A percentile compares a stretch with the other conserved stretches of the same genome.
phyloP scores from a whole-genome alignment of 2,888 invertebrate species.

The Cactoblastis cactorum region DNA sequence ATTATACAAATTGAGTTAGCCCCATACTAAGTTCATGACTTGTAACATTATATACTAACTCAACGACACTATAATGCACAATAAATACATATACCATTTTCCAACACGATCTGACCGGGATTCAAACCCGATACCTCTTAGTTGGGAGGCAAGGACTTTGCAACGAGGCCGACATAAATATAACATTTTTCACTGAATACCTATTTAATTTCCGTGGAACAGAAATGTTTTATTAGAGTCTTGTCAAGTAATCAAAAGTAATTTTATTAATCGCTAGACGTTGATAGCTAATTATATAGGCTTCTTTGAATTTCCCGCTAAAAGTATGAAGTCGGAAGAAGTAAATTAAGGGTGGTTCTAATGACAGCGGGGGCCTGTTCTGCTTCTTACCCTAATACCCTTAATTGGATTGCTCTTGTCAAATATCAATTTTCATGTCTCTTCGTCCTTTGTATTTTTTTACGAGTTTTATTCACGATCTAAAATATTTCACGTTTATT shows the following conservation, averaged over 20 bases:
- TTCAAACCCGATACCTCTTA: no score
- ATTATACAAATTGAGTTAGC: no score
- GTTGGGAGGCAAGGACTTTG: no score
- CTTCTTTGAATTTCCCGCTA: slow-evolving; percentile 16
- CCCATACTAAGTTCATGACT: no score
- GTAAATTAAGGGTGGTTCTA: slow-evolving; percentile 23
- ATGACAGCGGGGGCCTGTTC: slow-evolving; percentile 20
- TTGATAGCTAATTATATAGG: slow-evolving; percentile 29
- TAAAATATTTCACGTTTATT: not conserved
- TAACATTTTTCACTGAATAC: no score
- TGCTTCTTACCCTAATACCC: slow-evolving; percentile 25
- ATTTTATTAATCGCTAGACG: slow-evolving; percentile 17
- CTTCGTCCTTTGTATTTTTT: slow-evolving; percentile 1
- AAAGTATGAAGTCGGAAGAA: slow-evolving; percentile 14
- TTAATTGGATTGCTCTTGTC: slow-evolving; percentile 31
- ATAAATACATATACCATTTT: no score
- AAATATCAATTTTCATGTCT: slow-evolving; percentile 28
- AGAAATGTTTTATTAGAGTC: not conserved
- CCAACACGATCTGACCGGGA: no score
- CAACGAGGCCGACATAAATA: no score
- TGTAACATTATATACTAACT: no score
- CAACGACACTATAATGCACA: no score
- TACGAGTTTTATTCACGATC: not conserved
- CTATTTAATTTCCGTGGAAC: not conserved
- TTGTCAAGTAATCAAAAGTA: slow-evolving; percentile 17